phyloP scores from a whole-genome alignment of 2,113 vertebrate species.

The Candoia aspera region DNA sequence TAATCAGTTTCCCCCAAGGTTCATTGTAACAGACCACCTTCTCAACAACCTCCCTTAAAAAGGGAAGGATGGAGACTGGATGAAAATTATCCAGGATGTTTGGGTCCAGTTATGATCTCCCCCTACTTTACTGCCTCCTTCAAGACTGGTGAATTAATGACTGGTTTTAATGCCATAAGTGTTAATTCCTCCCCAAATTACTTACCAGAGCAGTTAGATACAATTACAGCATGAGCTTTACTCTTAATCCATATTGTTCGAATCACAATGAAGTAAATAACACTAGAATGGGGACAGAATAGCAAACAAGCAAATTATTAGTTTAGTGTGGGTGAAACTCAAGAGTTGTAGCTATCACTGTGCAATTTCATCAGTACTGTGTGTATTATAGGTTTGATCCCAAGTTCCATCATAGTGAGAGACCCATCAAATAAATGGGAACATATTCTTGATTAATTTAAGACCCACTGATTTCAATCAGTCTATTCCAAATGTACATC shows the following conservation, averaged over 20 bases:
- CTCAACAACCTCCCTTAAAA: too few relatives aligned
- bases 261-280: conserved; percentile 78
- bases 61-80: too few relatives aligned
- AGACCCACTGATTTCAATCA: not conserved
- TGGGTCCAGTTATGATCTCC: too few relatives aligned
- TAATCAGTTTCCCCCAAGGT: too few relatives aligned
- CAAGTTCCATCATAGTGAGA: not conserved
- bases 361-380: not conserved
- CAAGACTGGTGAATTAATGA: too few relatives aligned
- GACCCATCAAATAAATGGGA: not conserved
- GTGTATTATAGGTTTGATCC: not conserved
- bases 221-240: conserved; percentile 66
- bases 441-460: not conserved
- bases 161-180: not conserved
- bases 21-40: too few relatives aligned
- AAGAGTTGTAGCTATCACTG: not conserved
- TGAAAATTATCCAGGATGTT: too few relatives aligned
- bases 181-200: not conserved
- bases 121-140: not conserved
- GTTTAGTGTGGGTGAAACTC: conserved; percentile 17
- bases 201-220: conserved; percentile 76
- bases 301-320: not conserved
- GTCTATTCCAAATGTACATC: too few relatives aligned
- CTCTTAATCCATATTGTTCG: conserved; percentile 80
- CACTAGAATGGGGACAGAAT: conserved; percentile 34